phyloP scores from a whole-genome alignment of 2,797 vertebrate species.

The Myotis planiceps region DNA sequence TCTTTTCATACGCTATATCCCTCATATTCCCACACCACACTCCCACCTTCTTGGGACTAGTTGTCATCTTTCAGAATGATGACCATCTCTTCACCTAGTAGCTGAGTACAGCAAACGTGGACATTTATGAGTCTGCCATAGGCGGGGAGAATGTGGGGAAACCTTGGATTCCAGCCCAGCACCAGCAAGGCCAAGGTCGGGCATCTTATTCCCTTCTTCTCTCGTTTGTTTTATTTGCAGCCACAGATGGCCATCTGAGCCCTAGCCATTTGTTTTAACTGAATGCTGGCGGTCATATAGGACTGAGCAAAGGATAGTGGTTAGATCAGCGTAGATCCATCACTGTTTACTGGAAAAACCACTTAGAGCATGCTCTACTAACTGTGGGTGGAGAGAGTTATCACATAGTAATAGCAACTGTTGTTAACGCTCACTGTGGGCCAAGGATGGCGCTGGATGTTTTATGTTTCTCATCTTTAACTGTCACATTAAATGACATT shows the following conservation, averaged over 20 bases:
- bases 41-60: background rate
- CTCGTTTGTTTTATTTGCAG: constrained; percentile 61
- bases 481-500: background rate
- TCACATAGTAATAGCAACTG: background rate
- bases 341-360: constrained; percentile 70
- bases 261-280: constrained; percentile 68
- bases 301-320: constrained; percentile 68
- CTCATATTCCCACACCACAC: no score
- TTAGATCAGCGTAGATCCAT: constrained; percentile 64
- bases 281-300: constrained; percentile 55
- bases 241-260: constrained; percentile 66
- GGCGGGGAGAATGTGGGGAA: background rate
- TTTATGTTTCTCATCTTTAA: background rate
- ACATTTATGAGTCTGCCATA: background rate
- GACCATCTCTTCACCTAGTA: background rate
- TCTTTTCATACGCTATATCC: background rate
- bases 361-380: constrained; percentile 48
- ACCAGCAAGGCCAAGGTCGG: constrained; percentile 44
- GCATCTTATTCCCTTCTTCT: background rate
- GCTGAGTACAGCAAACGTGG: constrained; percentile 44
- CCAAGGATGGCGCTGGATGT: background rate
- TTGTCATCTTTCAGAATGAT: constrained; percentile 29
- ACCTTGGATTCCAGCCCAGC: constrained; percentile 54
- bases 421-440: background rate
- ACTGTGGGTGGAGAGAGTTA: constrained; percentile 1